Conservation (phyloP, 2,888 invertebrate species). For the Epicampocera succincta region DNA sequence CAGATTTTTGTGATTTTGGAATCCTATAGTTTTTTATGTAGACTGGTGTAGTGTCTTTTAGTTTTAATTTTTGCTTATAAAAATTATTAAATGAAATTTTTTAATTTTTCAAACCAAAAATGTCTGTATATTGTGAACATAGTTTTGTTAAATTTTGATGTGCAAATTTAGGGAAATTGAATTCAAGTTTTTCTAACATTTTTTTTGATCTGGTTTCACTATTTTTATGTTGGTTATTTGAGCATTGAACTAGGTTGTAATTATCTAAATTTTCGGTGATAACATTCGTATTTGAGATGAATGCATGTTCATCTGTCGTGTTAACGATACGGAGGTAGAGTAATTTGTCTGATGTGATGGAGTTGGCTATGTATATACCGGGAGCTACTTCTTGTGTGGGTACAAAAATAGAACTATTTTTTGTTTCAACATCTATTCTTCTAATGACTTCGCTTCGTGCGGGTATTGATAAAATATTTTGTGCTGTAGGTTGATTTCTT, state of each 20-base stretch:
- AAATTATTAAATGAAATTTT: neutral
- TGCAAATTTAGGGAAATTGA: neutral
- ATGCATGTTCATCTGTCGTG: constrained; percentile 1
- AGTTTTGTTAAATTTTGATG: constrained; percentile 8
- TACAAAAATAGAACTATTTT: constrained; percentile 4
- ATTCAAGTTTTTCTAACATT: constrained; percentile 11
- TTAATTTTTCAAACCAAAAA: neutral
- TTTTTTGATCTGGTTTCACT: constrained; percentile 1
- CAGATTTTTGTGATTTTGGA: neutral
- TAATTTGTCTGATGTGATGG: no score
- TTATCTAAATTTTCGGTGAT: no score
- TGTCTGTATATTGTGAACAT: no score
- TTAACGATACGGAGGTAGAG: no score
- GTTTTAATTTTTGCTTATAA: no score
- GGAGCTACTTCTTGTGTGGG: no score
- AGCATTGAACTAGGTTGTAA: no score
- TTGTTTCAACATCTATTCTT: constrained; percentile 4
- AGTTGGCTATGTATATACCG: no score
- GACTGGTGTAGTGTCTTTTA: no score
- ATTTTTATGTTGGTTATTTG: neutral
- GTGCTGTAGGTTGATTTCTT: neutral
- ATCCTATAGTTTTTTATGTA: neutral
- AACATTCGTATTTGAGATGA: neutral
- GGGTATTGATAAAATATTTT: no score
- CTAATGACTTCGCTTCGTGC: no score